These are phyloP conservation scores for Petrolisthes cinctipes DNA, from an alignment of 2,888 invertebrate genomes.

Conservation along the genomic window DNA sequence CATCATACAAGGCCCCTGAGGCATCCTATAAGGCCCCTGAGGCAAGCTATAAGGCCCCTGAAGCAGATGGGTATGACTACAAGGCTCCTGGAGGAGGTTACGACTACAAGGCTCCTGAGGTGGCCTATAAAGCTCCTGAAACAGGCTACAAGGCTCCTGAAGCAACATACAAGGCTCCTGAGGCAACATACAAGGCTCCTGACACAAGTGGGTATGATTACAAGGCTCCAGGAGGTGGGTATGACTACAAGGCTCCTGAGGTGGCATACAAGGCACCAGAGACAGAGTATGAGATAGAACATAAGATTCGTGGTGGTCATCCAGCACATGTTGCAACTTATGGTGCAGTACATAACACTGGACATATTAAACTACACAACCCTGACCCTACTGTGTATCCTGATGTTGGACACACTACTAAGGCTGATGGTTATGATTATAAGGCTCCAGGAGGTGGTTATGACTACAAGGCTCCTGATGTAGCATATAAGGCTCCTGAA, in stretches of 20 bases:
- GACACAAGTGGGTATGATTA: neutral
- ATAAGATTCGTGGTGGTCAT: slow-evolving; percentile 17
- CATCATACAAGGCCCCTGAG: slow-evolving; percentile 34
- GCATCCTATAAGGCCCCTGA: slow-evolving; percentile 36
- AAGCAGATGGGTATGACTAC: slow-evolving; percentile 2
- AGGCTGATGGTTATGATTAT: neutral
- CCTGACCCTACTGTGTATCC: slow-evolving; percentile 40
- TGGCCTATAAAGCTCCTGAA: slow-evolving; percentile 34
- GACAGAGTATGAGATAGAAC: slow-evolving; percentile 2
- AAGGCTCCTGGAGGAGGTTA: neutral
- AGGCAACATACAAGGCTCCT: slow-evolving; percentile 5
- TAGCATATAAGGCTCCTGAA: slow-evolving; percentile 41
- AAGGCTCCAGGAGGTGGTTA: slow-evolving; percentile 4
- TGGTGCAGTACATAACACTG: slow-evolving; percentile 16
- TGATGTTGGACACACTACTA: neutral
- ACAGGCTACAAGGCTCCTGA: slow-evolving; percentile 41
- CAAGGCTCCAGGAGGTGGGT: neutral
- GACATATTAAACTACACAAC: slow-evolving; percentile 31
- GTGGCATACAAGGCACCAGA: neutral
- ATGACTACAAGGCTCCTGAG: slow-evolving; percentile 14
- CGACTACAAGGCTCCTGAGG: slow-evolving; percentile 33
- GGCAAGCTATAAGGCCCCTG: slow-evolving; percentile 32
- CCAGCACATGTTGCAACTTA: slow-evolving; percentile 35
- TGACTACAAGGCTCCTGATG: slow-evolving; percentile 21
- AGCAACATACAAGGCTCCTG: slow-evolving; percentile 12